phyloP scores from a whole-genome alignment of 2,113 vertebrate species.

The Apteryx owenii region DNA sequence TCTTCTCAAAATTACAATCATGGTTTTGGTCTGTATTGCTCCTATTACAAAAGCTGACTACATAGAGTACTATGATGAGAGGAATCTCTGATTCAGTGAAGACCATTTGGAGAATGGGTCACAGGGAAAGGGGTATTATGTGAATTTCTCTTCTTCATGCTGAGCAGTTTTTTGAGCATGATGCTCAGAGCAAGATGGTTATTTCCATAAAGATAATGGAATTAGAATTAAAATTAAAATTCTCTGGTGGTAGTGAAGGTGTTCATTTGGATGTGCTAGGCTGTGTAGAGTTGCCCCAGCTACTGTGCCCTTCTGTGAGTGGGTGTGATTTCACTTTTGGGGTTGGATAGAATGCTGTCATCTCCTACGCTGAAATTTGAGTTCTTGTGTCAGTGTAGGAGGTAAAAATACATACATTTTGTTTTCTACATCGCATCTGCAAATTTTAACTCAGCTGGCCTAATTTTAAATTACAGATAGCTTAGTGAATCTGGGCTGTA shows the following conservation, averaged over 20 bases:
- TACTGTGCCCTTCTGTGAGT: not conserved
- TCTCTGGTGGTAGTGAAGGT: not conserved
- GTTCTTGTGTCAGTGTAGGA: not conserved
- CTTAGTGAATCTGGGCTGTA: not conserved
- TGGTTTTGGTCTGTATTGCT: not conserved
- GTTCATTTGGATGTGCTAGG: not conserved
- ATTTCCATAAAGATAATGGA: not conserved
- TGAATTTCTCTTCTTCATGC: not conserved
- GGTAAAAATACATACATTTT: not conserved
- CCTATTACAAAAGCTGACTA: not conserved
- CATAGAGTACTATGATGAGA: not conserved
- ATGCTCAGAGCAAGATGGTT: not conserved
- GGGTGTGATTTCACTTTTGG: not conserved
- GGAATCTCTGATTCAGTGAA: not conserved
- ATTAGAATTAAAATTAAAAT: not conserved
- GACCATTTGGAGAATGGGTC: not conserved
- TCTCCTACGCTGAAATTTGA: not conserved
- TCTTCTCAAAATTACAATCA: not conserved
- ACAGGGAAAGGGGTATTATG: not conserved
- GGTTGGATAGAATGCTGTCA: not conserved
- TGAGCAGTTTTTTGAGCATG: not conserved
- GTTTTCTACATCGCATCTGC: not conserved
- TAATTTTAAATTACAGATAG: not conserved
- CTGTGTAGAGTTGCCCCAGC: not conserved
- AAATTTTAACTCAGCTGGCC: not conserved